Evolutionary conservation across 1,140 invertebrate species (phyloP).

Genomic region (Sarcophaga bullata): DNA sequence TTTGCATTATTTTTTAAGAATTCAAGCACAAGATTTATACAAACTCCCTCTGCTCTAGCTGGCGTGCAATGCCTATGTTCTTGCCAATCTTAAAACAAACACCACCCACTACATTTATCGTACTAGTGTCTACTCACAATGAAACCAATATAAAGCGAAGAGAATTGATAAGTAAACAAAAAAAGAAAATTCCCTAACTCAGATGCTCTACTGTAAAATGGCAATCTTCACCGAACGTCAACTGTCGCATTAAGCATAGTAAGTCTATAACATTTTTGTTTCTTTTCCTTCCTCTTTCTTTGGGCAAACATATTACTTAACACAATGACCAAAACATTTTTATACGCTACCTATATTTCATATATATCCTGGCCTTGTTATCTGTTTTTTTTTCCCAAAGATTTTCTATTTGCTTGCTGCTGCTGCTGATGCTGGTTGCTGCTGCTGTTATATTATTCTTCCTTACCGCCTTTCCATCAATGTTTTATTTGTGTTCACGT

Average conservation of each 20-base stretch:
- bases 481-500: not conserved
- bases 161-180: not conserved
- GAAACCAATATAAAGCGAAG: no score
- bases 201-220: not conserved
- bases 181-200: not conserved
- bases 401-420: not conserved
- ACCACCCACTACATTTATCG: not conserved
- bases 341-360: not conserved
- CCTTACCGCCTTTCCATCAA: not conserved
- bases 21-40: conserved; percentile 8
- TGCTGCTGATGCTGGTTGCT: not conserved
- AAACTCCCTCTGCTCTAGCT: not conserved
- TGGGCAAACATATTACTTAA: not conserved
- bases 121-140: not conserved
- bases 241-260: not conserved
- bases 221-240: not conserved
- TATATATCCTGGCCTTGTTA: not conserved
- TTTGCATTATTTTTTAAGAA: not conserved
- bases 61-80: not conserved
- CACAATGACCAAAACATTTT: conserved; percentile 19
- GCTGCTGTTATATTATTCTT: not conserved
- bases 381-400: not conserved
- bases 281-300: not conserved
- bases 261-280: conserved; percentile 1
- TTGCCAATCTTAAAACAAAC: no score